Base-by-base conservation (phyloP, 2,113 vertebrate species). In the Montifringilla adamsi region DNA sequence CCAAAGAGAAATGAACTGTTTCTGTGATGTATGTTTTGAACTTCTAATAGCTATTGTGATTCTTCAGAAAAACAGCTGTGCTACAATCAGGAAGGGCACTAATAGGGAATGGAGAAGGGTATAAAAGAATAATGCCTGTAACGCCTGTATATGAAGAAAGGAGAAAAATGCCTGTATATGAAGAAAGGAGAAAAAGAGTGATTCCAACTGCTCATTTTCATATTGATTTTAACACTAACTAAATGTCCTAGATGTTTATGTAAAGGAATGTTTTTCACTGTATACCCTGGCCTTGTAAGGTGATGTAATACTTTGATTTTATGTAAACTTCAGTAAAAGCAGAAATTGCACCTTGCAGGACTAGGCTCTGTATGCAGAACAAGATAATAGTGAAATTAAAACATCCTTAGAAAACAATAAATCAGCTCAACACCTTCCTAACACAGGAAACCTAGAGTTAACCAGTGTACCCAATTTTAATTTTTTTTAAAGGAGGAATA, bases 371-470 rank as follows among this genome's bases (percentile, higher is more conserved):
- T 84, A 91, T 91, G 87, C 73, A 96, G 88, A 96, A 95, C 62
- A 96, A 82, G 91, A 90, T 94, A 93, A 74, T 33, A 93, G 74
- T 95, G 96, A 96, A 96, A 95, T 96, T 92, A 96, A 96, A 98
- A 95, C 75, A 93, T 43, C 68, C 88, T 91, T 89, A 90, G 80
- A 96, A 90, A 96, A 96, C 90, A 97, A 95, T 89, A 96, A 78
- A 90, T 89, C 70, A 95, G 89, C 89, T 95, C 85, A 94, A 96
- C 92, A 94, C 67, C 75, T 93, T 96, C 58, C 83, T 67, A 76
- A 66, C 22, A 80, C 87, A 95, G 96, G 69, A 98, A 98, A 96
- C 43, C 72, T 77, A 97, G 97, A 95, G 97, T 97, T 97, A 98
- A 98, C 84, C 78, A 95, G 69, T 93, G 74, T 96, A 96, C 44